Evolutionary conservation across 2,113 vertebrate species (phyloP).

Genomic region (Scatophagus argus): DNA sequence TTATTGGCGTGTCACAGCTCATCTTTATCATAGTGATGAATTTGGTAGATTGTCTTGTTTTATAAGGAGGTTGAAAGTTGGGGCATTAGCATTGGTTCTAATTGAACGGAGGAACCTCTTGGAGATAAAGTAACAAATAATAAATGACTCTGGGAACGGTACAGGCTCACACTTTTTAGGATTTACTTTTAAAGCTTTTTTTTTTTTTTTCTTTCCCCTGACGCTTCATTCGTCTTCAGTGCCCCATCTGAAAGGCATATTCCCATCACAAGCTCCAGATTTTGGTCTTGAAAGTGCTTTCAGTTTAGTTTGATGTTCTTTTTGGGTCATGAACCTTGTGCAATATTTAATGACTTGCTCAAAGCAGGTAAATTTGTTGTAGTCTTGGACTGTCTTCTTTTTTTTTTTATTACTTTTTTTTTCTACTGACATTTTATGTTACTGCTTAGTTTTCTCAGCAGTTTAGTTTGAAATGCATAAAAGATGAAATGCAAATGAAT

Average conservation of each 20-base stretch:
- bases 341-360: constrained; percentile 69
- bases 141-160: neutral
- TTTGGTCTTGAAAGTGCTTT: constrained; percentile 58
- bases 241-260: neutral
- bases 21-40: neutral
- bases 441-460: constrained; percentile 55
- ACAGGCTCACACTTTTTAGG: neutral
- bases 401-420: constrained; percentile 35
- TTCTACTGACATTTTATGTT: constrained; percentile 64
- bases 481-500: constrained; percentile 43
- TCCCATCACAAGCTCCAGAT: constrained; percentile 15
- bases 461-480: constrained; percentile 53
- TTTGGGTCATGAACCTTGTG: constrained; percentile 67
- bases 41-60: neutral
- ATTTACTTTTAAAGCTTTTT: neutral
- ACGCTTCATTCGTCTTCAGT: neutral
- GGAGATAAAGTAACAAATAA: neutral
- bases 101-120: neutral
- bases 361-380: constrained; percentile 46
- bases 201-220: neutral
- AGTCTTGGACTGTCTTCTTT: constrained; percentile 38
- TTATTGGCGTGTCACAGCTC: neutral
- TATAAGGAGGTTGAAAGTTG: neutral
- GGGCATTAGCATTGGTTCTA: neutral
- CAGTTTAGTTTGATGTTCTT: constrained; percentile 32